A percentile compares a stretch with the other conserved stretches of the same genome.
Evolutionary conservation across 2,888 invertebrate species (phyloP).

Genomic region (Atethmia centrago): DNA sequence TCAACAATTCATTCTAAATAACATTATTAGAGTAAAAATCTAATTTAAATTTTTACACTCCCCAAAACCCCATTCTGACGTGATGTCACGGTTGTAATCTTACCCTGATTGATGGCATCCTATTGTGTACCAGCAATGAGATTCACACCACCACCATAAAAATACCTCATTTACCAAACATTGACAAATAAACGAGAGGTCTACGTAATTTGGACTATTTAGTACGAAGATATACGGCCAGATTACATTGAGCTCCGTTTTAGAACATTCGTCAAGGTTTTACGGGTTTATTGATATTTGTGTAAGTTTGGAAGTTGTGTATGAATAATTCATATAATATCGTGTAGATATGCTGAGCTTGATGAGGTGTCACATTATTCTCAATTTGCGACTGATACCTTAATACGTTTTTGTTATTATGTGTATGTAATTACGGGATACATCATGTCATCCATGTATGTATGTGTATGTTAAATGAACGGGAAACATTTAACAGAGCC

Average conservation of each 20-base stretch:
- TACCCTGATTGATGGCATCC: slow-evolving; percentile 75
- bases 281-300: slow-evolving; percentile 59
- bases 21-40: slow-evolving; percentile 61
- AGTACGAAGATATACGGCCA: slow-evolving; percentile 18
- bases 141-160: slow-evolving; percentile 39
- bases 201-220: slow-evolving; percentile 49
- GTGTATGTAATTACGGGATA: slow-evolving; percentile 43
- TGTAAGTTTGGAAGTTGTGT: slow-evolving; percentile 53
- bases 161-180: slow-evolving; percentile 36
- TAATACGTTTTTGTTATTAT: slow-evolving; percentile 70
- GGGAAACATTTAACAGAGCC: too few species aligned
- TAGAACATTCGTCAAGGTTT: slow-evolving; percentile 4
- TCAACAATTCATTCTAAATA: slow-evolving; percentile 6
- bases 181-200: neutral
- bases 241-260: slow-evolving; percentile 55
- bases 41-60: slow-evolving; percentile 70
- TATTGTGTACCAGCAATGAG: slow-evolving; percentile 67
- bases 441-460: slow-evolving; percentile 29
- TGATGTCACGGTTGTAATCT: slow-evolving; percentile 76
- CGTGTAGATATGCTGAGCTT: slow-evolving; percentile 67
- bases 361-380: slow-evolving; percentile 84
- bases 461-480: neutral
- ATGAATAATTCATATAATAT: slow-evolving; percentile 85
- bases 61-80: slow-evolving; percentile 73
- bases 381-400: slow-evolving; percentile 81